Base-by-base conservation (phyloP, 2,888 invertebrate species). In the Tipula confusa region DNA sequence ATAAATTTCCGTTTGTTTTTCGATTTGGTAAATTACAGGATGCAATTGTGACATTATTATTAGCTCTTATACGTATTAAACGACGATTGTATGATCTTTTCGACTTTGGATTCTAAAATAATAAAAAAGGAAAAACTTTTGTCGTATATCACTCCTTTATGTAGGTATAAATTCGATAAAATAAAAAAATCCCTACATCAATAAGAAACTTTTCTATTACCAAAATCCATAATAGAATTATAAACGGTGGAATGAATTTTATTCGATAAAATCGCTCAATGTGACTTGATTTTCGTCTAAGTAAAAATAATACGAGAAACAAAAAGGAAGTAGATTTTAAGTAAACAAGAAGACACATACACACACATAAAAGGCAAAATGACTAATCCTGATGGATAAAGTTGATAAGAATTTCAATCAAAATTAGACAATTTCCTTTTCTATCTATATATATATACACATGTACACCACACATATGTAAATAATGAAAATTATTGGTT, bases 381-480 rank as follows among this genome's bases (percentile, higher is more conserved):
- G 64, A 64, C 64, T 64, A 24, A 64, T 64, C 64, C 64, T 24
- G 64, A 64, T 64, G 64, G 64, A 64, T 64, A 64, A 64, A 64
- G 64, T 64, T 64, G 64, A 64, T 64, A 64, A 64, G 24, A 64
- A 64, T 64, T 64, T 64, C 64, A 64, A 64, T 64, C 64, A 64
- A 64, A 64, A 64, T 64, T 64, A 64, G 64, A 64, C 64, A 64
- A 64, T 64, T 64, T 64, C 7, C 64, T 24, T 7, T 24, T 43
- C 43, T 43, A n/a, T 24, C 18, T 0, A 64, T 7, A 9, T 43
- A 15, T 6, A 4, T 43, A n/a, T 15, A 15, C 9, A n/a, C n/a
- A 43, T n/a, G 15, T 15, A 43, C 9, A 24, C 43, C n/a, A 2
- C 9, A 64, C 64, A 64, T 24, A 64, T 64, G 43, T 43, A 43